Base-by-base conservation (phyloP, 2,113 vertebrate genomes). In the Pelusios castaneus region DNA sequence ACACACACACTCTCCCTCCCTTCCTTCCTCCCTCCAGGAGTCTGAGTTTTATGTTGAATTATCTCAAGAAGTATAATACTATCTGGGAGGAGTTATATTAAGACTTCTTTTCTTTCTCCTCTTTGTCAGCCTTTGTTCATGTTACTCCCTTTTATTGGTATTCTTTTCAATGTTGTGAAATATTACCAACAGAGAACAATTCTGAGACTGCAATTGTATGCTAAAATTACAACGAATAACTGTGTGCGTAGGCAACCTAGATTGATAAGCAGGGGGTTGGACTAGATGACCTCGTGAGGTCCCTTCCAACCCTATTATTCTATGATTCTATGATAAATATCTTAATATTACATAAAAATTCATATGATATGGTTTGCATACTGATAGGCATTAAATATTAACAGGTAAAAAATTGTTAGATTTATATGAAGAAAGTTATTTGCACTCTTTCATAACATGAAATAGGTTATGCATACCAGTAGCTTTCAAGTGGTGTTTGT, bases 151-250 rank as follows among this genome's bases (percentile, higher is more conserved):
- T 78, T 78, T 79, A 45, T 84, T n/a, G 12, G 5, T 51, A 60
- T 22, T 10, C 82, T 60, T 82, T 43, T 75, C 51, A 55, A 54
- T 27, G n/a, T 10, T 11, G 6, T 22, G 34, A n/a, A 54, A 24
- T 3, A 47, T 52, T 12, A 38, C 16, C 41, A 9, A 22, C 34
- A 84, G 21, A 67, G 4, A 29, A 29, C n/a, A 29, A 41, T 49
- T 29, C 10, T 45, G 14, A 47, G 10, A 38, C 29, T 58, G 45
- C 55, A 49, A n/a, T 52, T 89, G 98, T 96, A 99, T 99, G 98
- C 98, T 99, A 75, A 99, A 99, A 92, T 98, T 99, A 96, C 98
- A 99, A 94, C 98, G 98, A 97, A 54, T 49, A 3, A 29, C 4
- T 49, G 49, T 54, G 67, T 56, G 41, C 10, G 11, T 49, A 21